Base-by-base conservation (phyloP, 2,888 invertebrate genomes). In the Cephus pygmeus region DNA sequence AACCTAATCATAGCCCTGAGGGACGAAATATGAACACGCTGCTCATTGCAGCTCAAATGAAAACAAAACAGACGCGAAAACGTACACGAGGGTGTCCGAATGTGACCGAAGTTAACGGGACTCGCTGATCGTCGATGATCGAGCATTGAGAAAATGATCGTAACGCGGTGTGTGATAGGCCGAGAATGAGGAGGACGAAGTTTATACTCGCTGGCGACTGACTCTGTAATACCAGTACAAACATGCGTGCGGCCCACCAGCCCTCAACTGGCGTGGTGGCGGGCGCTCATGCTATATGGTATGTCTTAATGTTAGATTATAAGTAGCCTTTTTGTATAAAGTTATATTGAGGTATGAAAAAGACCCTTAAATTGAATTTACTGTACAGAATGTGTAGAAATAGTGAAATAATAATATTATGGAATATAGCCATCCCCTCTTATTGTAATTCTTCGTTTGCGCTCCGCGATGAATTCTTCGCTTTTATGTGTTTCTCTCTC, bases 301-400 rank as follows among this genome's bases (percentile, higher is more conserved):
- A 91, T 89, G 90, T 91, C 91, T 91, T 91, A 91, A 91, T 91
- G 90, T 91, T 91, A 91, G 91, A 90, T 91, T 89, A 90, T 91
- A 91, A 91, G 91, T 91, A 91, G 91, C 90, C 90, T 91, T 91
- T 91, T 91, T 91, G 91, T 91, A 91, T 91, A 91, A 91, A 91
- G 91, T 56, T 91, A 90, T 91, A 91, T 90, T 90, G 90, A 91
- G 91, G 91, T 90, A 89, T 90, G 85, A 88, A 88, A 86, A 88
- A 56, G 56, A 89, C 87, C 90, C 89, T 90, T 91, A 88, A 91
- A 88, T 88, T 89, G 90, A 91, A 91, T 91, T 56, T 90, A 91
- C 90, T 91, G 91, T 91, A 91, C 91, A 91, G 91, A 91, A 91
- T 91, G 90, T 91, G 91, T 91, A 91, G 91, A 90, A 90, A 91